These are phyloP conservation scores for Drosophila pseudoobscura DNA, from an alignment of 1,140 invertebrate species.

Conservation along the genomic window DNA sequence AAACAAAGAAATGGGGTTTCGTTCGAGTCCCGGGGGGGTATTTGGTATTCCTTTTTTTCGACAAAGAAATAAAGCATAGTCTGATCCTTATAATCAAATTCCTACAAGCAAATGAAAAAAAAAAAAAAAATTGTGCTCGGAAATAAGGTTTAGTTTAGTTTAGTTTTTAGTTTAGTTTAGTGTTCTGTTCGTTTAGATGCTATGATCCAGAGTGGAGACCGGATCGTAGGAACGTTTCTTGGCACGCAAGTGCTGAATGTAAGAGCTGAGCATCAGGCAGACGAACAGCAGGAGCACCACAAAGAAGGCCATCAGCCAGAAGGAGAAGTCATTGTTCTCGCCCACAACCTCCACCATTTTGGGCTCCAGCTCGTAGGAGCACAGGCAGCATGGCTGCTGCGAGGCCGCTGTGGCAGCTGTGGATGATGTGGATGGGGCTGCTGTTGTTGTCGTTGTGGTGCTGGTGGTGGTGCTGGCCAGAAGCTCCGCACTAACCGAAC, in stretches of 20 bases:
- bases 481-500: constrained; percentile 13
- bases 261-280: constrained; percentile 6
- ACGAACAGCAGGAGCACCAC: constrained; percentile 11
- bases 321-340: constrained; percentile 2
- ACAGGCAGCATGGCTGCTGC: constrained; percentile 16
- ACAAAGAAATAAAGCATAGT: too few species aligned
- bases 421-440: constrained; percentile 3
- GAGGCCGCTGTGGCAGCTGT: constrained; percentile 1
- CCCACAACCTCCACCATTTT: constrained; percentile 52
- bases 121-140: too few species aligned
- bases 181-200: constrained; percentile 51
- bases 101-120: too few species aligned
- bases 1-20: constrained; percentile 35
- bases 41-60: constrained; percentile 23
- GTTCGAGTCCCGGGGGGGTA: not conserved
- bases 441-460: not conserved
- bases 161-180: not conserved
- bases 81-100: too few species aligned
- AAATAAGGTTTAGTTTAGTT: too few species aligned
- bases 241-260: constrained; percentile 58
- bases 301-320: constrained; percentile 8
- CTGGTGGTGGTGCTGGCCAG: constrained; percentile 4
- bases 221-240: constrained; percentile 79
- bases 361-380: constrained; percentile 38
- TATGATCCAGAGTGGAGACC: constrained; percentile 76